Base-by-base conservation (phyloP, 2,113 vertebrate species). In the Pelobates fuscus region DNA sequence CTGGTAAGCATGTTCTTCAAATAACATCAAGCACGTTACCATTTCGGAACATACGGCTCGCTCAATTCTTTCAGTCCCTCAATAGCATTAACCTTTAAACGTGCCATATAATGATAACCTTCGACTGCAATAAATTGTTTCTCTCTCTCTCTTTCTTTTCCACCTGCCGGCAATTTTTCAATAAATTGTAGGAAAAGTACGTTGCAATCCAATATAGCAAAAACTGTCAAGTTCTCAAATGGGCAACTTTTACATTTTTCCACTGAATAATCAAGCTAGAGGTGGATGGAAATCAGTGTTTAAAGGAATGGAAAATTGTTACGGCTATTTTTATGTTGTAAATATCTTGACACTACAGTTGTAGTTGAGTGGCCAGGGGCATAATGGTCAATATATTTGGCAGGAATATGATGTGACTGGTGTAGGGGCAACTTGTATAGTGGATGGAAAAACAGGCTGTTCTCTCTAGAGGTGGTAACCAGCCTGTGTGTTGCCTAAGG, bases 11-110 rank as follows among this genome's bases (percentile, higher is more conserved):
- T 76, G 71, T 24, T n/a, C 75, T 61, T 65, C 25, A 60, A 78
- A 21, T 67, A 30, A 41, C 25, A 17, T 2, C 60, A 78, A 62
- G 2, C 55, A 11, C 17, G 49, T 30, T 62, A 0, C 49, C n/a
- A 20, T 78, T 72, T 52, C 70, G 77, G 78, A 79, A 46, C 58
- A 67, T 7, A 5, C 78, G 76, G 72, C 78, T 71, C 67, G 74
- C 29, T 46, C 41, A 80, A 62, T 11, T 1, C 0, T 72, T 21
- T 67, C 3, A 21, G 29, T 70, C 72, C 54, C 52, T 59, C 55
- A 10, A 44, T 27, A 70, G 32, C 21, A 41, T 70, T 70, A 70
- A 70, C 55, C 68, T 70, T 70, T 70, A 59, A 24, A 70, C 8
- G 29, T 60, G 27, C n/a, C 27, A 71, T 44, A 61, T 14, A 71